Percentiles rank a stretch among this genome's conserved stretches.
Evolutionary conservation across 1,140 invertebrate genomes (phyloP).

Genomic region (Diachasmimorpha longicaudata): DNA sequence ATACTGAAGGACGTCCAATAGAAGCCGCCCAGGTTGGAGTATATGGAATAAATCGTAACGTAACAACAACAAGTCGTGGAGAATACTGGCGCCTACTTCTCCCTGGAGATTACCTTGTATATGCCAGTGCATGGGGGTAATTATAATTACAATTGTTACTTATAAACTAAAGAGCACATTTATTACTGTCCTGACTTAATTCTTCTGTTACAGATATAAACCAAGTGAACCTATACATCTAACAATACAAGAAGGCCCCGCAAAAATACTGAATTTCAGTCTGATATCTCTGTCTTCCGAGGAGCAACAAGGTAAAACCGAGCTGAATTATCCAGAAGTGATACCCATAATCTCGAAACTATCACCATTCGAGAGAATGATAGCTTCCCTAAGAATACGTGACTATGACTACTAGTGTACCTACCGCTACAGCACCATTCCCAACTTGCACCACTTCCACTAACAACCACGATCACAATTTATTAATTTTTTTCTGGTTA

Average conservation of each 20-base stretch:
- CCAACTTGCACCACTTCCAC: background rate
- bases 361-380: conserved; percentile 33
- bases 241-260: conserved; percentile 49
- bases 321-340: conserved; percentile 46
- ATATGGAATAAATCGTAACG: conserved; percentile 73
- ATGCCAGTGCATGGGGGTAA: conserved; percentile 77
- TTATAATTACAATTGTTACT: background rate
- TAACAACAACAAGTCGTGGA: conserved; percentile 76
- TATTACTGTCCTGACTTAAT: too few relatives aligned
- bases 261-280: conserved; percentile 66
- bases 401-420: conserved; percentile 23
- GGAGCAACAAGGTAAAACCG: conserved; percentile 54
- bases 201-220: conserved; percentile 58
- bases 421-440: background rate
- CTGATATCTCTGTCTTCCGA: conserved; percentile 46
- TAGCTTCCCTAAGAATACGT: conserved; percentile 24
- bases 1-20: conserved; percentile 65
- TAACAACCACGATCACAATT: background rate
- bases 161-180: too few relatives aligned
- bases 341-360: conserved; percentile 44
- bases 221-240: conserved; percentile 53
- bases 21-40: conserved; percentile 75
- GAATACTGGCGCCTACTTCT: conserved; percentile 88
- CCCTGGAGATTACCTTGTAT: conserved; percentile 80
- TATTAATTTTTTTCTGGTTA: background rate